Evolutionary conservation across 2,888 invertebrate species (phyloP).

Genomic region (Calameuta idolon): DNA sequence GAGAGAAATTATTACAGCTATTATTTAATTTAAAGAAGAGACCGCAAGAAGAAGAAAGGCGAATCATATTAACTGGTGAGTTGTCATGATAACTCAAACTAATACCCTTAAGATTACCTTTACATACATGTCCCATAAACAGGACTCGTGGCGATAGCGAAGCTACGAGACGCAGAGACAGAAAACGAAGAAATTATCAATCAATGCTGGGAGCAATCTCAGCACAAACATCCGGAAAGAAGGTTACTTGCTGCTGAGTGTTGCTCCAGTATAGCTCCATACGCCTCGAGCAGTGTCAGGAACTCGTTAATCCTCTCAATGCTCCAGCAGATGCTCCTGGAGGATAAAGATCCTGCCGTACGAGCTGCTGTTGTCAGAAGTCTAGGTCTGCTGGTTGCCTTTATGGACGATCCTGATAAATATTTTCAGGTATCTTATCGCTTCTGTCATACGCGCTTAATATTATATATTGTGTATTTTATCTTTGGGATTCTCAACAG

Average conservation of each 20-base stretch:
- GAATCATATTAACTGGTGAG: slow-evolving; percentile 70
- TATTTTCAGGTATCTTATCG: slow-evolving; percentile 67
- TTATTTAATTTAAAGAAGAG: slow-evolving; percentile 79
- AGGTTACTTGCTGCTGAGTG: slow-evolving; percentile 77
- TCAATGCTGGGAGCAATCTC: slow-evolving; percentile 80
- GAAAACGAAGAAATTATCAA: slow-evolving; percentile 78
- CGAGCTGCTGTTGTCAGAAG: slow-evolving; percentile 74
- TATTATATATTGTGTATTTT: background rate
- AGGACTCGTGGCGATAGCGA: slow-evolving; percentile 69
- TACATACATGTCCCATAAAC: slow-evolving; percentile 10
- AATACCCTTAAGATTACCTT: background rate
- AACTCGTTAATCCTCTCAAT: slow-evolving; percentile 79
- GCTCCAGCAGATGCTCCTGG: slow-evolving; percentile 77
- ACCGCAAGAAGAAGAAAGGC: slow-evolving; percentile 76
- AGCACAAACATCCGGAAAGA: slow-evolving; percentile 76
- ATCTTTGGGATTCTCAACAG: slow-evolving; percentile 47
- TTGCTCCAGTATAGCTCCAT: slow-evolving; percentile 75
- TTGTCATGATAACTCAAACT: background rate
- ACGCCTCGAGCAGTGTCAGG: slow-evolving; percentile 74
- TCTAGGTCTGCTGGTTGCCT: slow-evolving; percentile 73
- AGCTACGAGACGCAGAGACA: slow-evolving; percentile 67
- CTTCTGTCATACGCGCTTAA: slow-evolving; percentile 11
- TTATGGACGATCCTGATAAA: slow-evolving; percentile 76
- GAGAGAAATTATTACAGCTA: slow-evolving; percentile 75
- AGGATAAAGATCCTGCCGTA: slow-evolving; percentile 75